Evolutionary conservation across 2,113 vertebrate genomes (phyloP).

Genomic region (Menidia beryllina): DNA sequence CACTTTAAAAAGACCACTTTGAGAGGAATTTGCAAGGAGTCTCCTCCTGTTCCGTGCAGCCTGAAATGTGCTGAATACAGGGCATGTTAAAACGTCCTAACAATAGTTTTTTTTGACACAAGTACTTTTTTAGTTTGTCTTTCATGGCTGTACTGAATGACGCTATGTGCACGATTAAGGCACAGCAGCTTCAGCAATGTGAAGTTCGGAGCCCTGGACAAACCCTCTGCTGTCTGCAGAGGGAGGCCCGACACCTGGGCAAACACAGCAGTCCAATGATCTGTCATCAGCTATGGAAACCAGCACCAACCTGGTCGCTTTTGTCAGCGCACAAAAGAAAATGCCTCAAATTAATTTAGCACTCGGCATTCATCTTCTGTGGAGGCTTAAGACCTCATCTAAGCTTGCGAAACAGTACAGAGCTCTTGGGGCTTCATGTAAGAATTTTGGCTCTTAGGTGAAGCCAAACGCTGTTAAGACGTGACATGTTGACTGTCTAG

Average conservation of each 20-base stretch:
- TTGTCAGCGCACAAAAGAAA: slow-evolving; percentile 84
- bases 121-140: slow-evolving; percentile 76
- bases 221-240: slow-evolving; percentile 81
- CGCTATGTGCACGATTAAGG: slow-evolving; percentile 76
- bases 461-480: slow-evolving; percentile 79
- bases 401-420: slow-evolving; percentile 78
- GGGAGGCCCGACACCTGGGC: slow-evolving; percentile 86
- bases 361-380: slow-evolving; percentile 81
- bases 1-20: slow-evolving; percentile 49
- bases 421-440: slow-evolving; percentile 79
- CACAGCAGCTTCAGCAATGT: slow-evolving; percentile 72
- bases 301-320: slow-evolving; percentile 83
- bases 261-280: slow-evolving; percentile 85
- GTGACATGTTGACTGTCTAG: slow-evolving; percentile 79
- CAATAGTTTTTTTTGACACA: slow-evolving; percentile 64
- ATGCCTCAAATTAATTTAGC: slow-evolving; percentile 86
- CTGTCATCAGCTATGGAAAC: slow-evolving; percentile 87
- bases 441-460: slow-evolving; percentile 78
- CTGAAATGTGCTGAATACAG: slow-evolving; percentile 49
- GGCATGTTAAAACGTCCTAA: slow-evolving; percentile 70
- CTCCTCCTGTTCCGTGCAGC: slow-evolving; percentile 43
- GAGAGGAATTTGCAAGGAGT: slow-evolving; percentile 43
- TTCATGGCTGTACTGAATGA: slow-evolving; percentile 72
- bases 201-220: slow-evolving; percentile 75
- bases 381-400: slow-evolving; percentile 78